Evolutionary conservation across 2,888 invertebrate species (phyloP), one percentile per base, ranked within the genome.

Genomic region (Prosapia bicincta): DNA sequence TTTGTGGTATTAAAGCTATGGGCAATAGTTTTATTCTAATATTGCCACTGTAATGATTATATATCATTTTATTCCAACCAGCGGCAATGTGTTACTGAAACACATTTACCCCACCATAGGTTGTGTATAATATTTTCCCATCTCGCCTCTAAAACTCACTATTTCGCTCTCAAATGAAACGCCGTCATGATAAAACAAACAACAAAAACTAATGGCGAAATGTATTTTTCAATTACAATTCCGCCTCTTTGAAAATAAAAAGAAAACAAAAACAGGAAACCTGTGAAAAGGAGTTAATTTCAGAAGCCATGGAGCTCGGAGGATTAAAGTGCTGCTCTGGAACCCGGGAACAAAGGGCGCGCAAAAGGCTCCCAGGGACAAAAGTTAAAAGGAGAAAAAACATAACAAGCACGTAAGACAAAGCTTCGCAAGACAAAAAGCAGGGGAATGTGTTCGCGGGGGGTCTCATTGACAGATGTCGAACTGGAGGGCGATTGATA

Each of bases 151-250:
- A n/a, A n/a, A n/a, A n/a, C n/a, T n/a, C n/a, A n/a, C n/a, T n/a
- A n/a, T n/a, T n/a, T n/a, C n/a, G n/a, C n/a, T n/a, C n/a, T n/a
- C n/a, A n/a, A n/a, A n/a, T n/a, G n/a, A n/a, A n/a, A n/a, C n/a
- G n/a, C n/a, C n/a, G n/a, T n/a, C n/a, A n/a, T n/a, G n/a, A n/a
- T n/a, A n/a, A n/a, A n/a, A n/a, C 15, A 0, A 54, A 54, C 1
- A 54, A 54, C n/a, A 54, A 54, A 54, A 54, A 54, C 54, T 54
- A 54, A 54, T 54, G 54, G 20, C 20, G 54, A 54, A 54, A 54
- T 54, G 54, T 54, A 54, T 54, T 54, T 38, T 54, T 54, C 54
- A 54, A 54, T 54, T 54, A 54, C 54, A 54, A 54, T 54, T 38
- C 20, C 20, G 10, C 13, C 54, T 20, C 54, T 54, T 54, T 54